Evolutionary conservation across 2,797 vertebrate genomes (phyloP), one percentile per base, ranked within the genome.

Genomic region (Lutjanus argentimaculatus): DNA sequence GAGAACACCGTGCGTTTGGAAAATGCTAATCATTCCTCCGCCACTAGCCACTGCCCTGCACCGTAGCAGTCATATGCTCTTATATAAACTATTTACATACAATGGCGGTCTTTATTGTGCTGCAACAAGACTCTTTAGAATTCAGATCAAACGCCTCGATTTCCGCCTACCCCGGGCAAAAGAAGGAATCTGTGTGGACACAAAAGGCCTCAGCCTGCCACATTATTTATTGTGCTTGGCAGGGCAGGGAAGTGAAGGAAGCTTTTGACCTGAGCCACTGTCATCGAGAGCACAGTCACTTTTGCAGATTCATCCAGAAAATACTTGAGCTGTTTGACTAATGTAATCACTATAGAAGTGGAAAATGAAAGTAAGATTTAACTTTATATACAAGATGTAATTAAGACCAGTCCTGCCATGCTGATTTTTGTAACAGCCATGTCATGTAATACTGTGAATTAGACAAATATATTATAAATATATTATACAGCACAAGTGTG

Each of bases 101-200:
- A 99, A 99, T 97, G 93, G 95, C 46, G 69, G 87, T 95, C 96
- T 97, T 99, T 97, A 96, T 96, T 94, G 81, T 67, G 94, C 82
- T 83, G 93, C 93, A 99, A 99, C 97, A 99, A 98, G 97, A 96
- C 96, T 95, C 97, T 97, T 97, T 96, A 97, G 97, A 97, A 98
- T 99, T 99, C 97, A 96, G 96, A 97, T 97, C 96, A 97, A 97
- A 97, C 92, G 96, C 97, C 97, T 97, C 95, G 95, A 98, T 96
- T 97, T 98, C 97, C 97, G 95, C 98, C 98, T 95, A 99, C 98
- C 96, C 96, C 85, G 22, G 75, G 91, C 92, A 91, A 93, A 95
- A 96, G 94, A 93, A 97, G 91, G 96, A 97, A 97, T 96, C 96
- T 96, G 96, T 96, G 96, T 96, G 96, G 95, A 96, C 96, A 96